Evolutionary conservation across 2,888 invertebrate species (phyloP).

Genomic region (Scaptomyza reducta): DNA sequence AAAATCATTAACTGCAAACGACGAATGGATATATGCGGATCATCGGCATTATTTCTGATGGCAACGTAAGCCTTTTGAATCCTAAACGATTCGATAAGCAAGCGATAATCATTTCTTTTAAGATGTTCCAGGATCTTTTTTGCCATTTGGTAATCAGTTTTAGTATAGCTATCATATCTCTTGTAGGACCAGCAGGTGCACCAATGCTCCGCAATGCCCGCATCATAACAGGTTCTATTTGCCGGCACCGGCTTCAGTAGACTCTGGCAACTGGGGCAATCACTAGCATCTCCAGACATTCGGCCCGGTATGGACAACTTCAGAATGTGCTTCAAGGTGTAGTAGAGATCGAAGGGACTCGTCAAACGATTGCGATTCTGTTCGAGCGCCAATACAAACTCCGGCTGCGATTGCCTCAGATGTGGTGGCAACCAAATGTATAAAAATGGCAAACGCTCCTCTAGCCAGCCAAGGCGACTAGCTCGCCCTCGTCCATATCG

Average conservation of each 20-base stretch:
- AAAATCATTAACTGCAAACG: constrained; percentile 5
- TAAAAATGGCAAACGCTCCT: constrained; percentile 90
- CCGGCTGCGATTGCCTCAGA: constrained; percentile 86
- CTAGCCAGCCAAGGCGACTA: constrained; percentile 89
- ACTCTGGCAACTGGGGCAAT: constrained; percentile 87
- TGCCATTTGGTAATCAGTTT: neutral
- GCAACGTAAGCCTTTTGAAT: constrained; percentile 1
- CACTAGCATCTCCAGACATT: constrained; percentile 58
- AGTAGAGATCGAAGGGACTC: constrained; percentile 90
- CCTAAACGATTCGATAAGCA: neutral
- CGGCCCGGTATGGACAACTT: constrained; percentile 69
- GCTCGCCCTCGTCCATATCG: constrained; percentile 88
- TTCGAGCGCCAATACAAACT: constrained; percentile 85
- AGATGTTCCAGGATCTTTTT: neutral
- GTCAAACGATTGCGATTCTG: constrained; percentile 87
- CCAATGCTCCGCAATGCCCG: constrained; percentile 53
- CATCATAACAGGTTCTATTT: constrained; percentile 52
- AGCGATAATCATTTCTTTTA: too few species aligned
- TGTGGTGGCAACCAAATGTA: constrained; percentile 88
- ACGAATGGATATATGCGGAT: constrained; percentile 2
- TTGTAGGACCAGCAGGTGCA: constrained; percentile 84
- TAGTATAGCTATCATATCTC: neutral
- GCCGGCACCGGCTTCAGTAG: constrained; percentile 86
- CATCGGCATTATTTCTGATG: constrained; percentile 5
- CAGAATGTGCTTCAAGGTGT: constrained; percentile 88